These are phyloP conservation scores for Tachuris rubrigastra DNA, from an alignment of 2,113 vertebrate species.

Conservation along the genomic window DNA sequence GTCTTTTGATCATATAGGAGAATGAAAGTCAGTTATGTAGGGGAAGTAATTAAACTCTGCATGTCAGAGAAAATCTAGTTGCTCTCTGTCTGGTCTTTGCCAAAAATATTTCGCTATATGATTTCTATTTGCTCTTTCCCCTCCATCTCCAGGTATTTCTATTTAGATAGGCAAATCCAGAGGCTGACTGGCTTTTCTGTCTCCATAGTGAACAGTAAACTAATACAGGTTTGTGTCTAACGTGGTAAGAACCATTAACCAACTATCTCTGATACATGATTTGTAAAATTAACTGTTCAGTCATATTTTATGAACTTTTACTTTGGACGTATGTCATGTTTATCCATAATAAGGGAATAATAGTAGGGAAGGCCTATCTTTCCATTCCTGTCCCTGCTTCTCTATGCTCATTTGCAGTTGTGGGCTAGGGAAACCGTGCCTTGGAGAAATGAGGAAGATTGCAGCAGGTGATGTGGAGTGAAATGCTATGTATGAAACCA, in stretches of 20 bases:
- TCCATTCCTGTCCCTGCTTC: not conserved
- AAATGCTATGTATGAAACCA: not conserved
- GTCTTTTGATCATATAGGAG: not conserved
- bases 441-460: not conserved
- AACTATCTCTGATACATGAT: not conserved
- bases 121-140: not conserved
- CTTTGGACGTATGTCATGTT: accelerated
- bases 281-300: not conserved
- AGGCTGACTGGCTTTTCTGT: not conserved
- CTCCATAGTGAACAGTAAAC: not conserved
- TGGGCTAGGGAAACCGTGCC: not conserved
- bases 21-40: not conserved
- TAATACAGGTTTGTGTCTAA: not conserved
- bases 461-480: not conserved
- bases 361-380: not conserved
- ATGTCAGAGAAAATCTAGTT: not conserved
- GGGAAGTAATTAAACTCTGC: not conserved
- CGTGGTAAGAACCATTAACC: not conserved
- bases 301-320: not conserved
- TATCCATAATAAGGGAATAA: not conserved
- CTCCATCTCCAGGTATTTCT: not conserved
- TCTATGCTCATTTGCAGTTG: not conserved
- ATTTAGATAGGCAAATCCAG: not conserved
- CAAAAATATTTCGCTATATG: not conserved
- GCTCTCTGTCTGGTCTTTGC: not conserved